Base-by-base conservation (phyloP, 2,888 invertebrate genomes). In the Stenichneumon culpator region DNA sequence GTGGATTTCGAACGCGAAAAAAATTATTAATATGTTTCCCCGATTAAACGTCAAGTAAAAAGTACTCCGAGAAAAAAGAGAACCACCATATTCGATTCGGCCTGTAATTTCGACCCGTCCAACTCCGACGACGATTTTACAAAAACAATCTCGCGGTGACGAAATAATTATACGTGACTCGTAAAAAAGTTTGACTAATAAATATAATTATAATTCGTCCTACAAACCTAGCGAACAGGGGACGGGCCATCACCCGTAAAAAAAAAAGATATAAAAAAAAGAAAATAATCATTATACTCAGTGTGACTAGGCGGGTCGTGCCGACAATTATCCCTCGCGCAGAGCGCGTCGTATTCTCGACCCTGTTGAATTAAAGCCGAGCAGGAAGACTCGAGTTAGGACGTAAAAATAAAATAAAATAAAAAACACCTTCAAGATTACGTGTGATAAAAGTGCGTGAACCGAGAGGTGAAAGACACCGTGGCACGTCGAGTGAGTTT, bases 401-500 rank as follows among this genome's bases (percentile, higher is more conserved):
- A 54, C n/a, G 50, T 14, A 36, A n/a, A 50, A 60, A 28, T 69
- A 70, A n/a, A 32, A n/a, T 36, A 39, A 9, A 44, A 19, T 36
- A 60, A 80, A 72, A 67, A 80, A 84, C 67, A 54, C 7, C 36
- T 54, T 72, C 44, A 47, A 79, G 70, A 77, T 77, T 60, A 28
- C 52, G 39, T 39, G 74, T 47, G 79, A 83, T 79, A 79, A 79
- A 63, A 79, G 79, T 68, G 83, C 47, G 60, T 74, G 79, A 79
- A 79, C 47, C 63, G 19, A 68, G 73, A 83, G 79, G 50, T 44
- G 74, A 74, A 79, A 60, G 50, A 68, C 50, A 63, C 70, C 63
- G 36, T 28, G 47, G 57, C 19, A 78, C 57, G 69, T 50, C 60
- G 69, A 14, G 44, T 25, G 60, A 70, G 50, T 77, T 57, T 65